A percentile compares a stretch with the other conserved stretches of the same genome.
These are phyloP conservation scores for Zophobas morio DNA, from an alignment of 1,140 invertebrate species.

Conservation along the genomic window DNA sequence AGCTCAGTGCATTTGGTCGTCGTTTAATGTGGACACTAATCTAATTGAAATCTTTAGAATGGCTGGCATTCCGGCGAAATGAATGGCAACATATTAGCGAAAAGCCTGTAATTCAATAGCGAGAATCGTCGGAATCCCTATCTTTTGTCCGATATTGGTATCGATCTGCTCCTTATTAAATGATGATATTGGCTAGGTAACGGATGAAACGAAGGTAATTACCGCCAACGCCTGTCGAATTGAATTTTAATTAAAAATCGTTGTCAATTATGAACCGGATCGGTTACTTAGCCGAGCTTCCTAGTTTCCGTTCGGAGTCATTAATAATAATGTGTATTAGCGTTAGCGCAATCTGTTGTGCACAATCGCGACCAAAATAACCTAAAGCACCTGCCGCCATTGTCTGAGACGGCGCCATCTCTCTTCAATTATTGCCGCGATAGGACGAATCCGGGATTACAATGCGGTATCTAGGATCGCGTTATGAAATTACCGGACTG, in stretches of 20 bases:
- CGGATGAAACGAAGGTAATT: conserved; percentile 23
- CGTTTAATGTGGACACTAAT: conserved; percentile 5
- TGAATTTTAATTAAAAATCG: conserved; percentile 34
- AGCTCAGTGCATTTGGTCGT: neutral
- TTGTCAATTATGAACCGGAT: neutral
- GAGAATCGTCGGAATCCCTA: conserved; percentile 15
- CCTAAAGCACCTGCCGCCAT: conserved; percentile 34
- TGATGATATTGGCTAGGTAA: conserved; percentile 25
- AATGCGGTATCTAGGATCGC: conserved; percentile 18
- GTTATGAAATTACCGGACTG: conserved; percentile 32
- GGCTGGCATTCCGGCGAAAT: conserved; percentile 10
- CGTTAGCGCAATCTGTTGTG: conserved; percentile 37
- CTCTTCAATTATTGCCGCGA: conserved; percentile 35
- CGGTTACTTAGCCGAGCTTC: neutral
- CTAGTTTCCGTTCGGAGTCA: conserved; percentile 12
- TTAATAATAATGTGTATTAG: conserved; percentile 41
- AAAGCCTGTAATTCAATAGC: conserved; percentile 21
- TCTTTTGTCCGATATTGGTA: conserved; percentile 9
- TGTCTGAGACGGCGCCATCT: conserved; percentile 26
- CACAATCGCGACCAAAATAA: conserved; percentile 40
- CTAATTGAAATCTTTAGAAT: conserved; percentile 24
- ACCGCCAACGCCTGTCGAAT: conserved; percentile 8
- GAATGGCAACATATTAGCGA: conserved; percentile 21
- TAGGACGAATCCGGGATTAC: conserved; percentile 25
- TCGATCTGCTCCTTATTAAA: conserved; percentile 30